These are phyloP conservation scores for Perca flavescens DNA, from an alignment of 2,113 vertebrate genomes.

Conservation along the genomic window DNA sequence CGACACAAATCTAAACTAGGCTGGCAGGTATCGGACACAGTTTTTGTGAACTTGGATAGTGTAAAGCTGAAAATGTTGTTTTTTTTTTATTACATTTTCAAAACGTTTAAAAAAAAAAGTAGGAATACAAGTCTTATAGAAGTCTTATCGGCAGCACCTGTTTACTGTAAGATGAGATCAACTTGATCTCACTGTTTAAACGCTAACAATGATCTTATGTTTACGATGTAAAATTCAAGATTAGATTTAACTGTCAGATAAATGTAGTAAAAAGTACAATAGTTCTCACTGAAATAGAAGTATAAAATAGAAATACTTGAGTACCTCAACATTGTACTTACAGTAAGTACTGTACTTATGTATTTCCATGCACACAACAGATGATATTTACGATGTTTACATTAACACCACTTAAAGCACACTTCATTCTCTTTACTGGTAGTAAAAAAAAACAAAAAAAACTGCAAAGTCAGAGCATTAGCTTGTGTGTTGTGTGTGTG, in stretches of 20 bases:
- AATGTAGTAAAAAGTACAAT: neutral
- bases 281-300: neutral
- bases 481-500: conserved; percentile 32
- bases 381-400: neutral
- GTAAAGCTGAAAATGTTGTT: too few species aligned
- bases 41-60: too few species aligned
- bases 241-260: neutral
- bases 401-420: too few species aligned
- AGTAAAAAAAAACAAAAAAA: neutral
- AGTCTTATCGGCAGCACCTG: neutral
- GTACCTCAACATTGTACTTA: neutral
- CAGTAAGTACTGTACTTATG: neutral
- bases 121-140: neutral
- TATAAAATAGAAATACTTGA: neutral
- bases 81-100: too few species aligned
- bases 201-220: neutral
- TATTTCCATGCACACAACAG: neutral
- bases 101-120: neutral
- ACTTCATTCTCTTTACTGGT: conserved; percentile 7
- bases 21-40: too few species aligned
- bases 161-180: too few species aligned
- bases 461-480: conserved; percentile 19
- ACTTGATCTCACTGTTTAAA: too few species aligned
- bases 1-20: too few species aligned
- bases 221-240: neutral